phyloP scores from a whole-genome alignment of 64 coral and sea anemone species.

The Dendronephthya gigantea region DNA sequence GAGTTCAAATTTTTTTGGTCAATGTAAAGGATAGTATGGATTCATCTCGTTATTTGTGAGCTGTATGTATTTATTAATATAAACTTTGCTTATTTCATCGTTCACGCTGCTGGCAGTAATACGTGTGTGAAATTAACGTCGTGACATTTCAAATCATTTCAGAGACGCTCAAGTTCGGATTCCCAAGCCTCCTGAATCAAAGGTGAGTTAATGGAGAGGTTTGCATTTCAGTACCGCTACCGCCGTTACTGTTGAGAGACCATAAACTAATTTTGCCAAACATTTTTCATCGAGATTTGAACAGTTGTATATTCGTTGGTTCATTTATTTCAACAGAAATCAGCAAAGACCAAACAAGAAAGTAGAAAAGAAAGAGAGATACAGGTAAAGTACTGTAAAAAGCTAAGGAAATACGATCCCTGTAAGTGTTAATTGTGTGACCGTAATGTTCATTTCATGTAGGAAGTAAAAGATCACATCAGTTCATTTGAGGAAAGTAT shows the following conservation, averaged over 20 bases:
- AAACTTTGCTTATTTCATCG: background rate
- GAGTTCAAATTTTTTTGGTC: background rate
- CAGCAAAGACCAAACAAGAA: background rate
- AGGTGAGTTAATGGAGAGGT: background rate
- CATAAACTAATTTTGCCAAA: background rate
- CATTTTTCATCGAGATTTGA: no score
- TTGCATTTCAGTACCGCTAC: background rate
- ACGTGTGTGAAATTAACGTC: no score
- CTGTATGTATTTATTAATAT: background rate
- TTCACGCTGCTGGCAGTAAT: background rate
- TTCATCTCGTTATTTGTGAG: background rate
- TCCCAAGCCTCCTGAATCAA: background rate
- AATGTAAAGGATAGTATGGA: background rate
- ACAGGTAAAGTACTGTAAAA: background rate
- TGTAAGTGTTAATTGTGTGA: background rate
- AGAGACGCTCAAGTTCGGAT: background rate
- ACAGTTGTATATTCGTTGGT: no score
- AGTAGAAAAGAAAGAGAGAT: background rate
- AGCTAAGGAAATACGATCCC: background rate
- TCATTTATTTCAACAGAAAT: background rate
- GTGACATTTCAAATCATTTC: background rate
- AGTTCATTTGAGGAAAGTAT: constrained; percentile 86
- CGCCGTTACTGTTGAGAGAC: background rate
- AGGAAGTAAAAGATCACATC: constrained; percentile 87
- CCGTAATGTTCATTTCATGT: background rate